Percentiles rank a stretch among this genome's conserved stretches.
Evolutionary conservation across 1,140 invertebrate species (phyloP).

Genomic region (Diabrotica virgifera): DNA sequence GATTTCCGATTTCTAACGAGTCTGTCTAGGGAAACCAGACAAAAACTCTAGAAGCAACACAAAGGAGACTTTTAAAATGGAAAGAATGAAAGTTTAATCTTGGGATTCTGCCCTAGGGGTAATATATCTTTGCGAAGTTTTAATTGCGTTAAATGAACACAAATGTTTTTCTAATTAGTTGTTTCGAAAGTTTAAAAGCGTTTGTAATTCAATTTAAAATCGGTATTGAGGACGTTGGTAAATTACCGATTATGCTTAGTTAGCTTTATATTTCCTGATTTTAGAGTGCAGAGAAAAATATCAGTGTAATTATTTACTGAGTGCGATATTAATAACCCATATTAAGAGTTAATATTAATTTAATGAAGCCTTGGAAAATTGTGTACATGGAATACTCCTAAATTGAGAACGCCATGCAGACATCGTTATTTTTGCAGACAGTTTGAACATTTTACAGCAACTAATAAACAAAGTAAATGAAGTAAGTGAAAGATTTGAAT

Average conservation of each 20-base stretch:
- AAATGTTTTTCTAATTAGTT: constrained; percentile 1
- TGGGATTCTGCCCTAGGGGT: neutral
- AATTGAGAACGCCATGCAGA: too few species aligned
- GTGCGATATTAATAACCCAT: too few species aligned
- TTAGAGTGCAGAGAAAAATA: too few species aligned
- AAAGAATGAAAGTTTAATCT: constrained; percentile 3
- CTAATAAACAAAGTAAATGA: too few species aligned
- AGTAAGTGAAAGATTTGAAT: too few species aligned
- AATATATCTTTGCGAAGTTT: constrained; percentile 1
- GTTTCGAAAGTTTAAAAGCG: neutral
- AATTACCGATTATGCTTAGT: neutral
- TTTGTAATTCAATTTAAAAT: constrained; percentile 1
- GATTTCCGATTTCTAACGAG: neutral
- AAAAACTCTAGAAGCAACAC: neutral
- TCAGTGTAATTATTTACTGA: too few species aligned
- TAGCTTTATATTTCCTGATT: neutral
- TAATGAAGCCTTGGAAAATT: too few species aligned
- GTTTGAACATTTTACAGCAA: too few species aligned
- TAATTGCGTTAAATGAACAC: constrained; percentile 2
- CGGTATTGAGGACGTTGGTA: neutral
- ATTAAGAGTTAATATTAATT: too few species aligned
- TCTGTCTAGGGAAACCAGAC: neutral
- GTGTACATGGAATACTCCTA: too few species aligned
- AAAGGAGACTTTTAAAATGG: neutral
- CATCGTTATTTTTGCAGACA: too few species aligned